Evolutionary conservation across 2,797 vertebrate species (phyloP).

Genomic region (Lates japonicus): DNA sequence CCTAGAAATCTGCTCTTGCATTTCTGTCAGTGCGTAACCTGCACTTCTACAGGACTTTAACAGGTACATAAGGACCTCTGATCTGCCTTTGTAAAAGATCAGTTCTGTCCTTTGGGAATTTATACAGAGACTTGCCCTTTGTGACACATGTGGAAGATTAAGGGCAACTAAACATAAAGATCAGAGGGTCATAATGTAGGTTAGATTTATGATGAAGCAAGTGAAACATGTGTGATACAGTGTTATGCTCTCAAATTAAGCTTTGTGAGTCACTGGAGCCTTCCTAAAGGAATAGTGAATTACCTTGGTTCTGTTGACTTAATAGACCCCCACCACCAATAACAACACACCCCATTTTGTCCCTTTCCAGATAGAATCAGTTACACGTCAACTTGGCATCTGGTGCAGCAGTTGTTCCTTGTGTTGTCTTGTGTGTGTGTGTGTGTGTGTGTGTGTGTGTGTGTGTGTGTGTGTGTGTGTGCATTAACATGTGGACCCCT

Average conservation of each 20-base stretch:
- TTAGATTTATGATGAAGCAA: slow-evolving; percentile 54
- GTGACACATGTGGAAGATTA: slow-evolving; percentile 6
- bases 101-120: slow-evolving; percentile 37
- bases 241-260: slow-evolving; percentile 35
- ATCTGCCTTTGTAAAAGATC: slow-evolving; percentile 40
- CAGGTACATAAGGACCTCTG: slow-evolving; percentile 1
- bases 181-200: slow-evolving; percentile 25
- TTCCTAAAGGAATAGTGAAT: slow-evolving; percentile 63
- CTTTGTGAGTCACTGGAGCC: slow-evolving; percentile 39
- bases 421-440: slow-evolving; percentile 6
- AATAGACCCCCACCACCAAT: slow-evolving; percentile 34
- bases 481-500: slow-evolving; percentile 62
- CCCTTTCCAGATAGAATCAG: slow-evolving; percentile 47
- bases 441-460: background rate
- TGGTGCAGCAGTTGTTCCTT: slow-evolving; percentile 68
- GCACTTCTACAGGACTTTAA: slow-evolving; percentile 44
- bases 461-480: slow-evolving; percentile 35
- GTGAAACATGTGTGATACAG: slow-evolving; percentile 39
- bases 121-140: slow-evolving; percentile 24
- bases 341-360: slow-evolving; percentile 22
- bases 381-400: slow-evolving; percentile 65
- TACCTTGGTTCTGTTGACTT: slow-evolving; percentile 64
- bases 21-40: slow-evolving; percentile 48
- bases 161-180: slow-evolving; percentile 13
- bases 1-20: slow-evolving; percentile 64